Evolutionary conservation across 2,888 invertebrate species (phyloP), one percentile per base, ranked within the genome.

Genomic region (Polietes domitor): DNA sequence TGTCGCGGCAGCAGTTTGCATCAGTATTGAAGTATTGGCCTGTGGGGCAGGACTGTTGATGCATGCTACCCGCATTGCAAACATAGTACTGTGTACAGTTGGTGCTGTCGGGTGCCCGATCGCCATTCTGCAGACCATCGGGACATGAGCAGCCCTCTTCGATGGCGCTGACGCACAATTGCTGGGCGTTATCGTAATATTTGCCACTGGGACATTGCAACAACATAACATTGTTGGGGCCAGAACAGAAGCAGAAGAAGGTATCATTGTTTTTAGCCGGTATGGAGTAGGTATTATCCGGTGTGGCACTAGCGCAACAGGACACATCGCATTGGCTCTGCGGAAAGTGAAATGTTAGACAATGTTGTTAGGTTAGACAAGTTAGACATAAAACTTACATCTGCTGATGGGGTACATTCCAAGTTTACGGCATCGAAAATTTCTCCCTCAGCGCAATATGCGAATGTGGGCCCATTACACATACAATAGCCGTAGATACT

Each of bases 241-340:
- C 75, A 6, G 86, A 80, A 10, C 90, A 90, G 65, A 87, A 88
- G 65, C 91, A 91, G 77, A 89, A 91, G 1, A 32, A 26, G 19
- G 32, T 10, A 12, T 10, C 58, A 28, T 87, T 86, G 77, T 86
- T 83, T 3, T 43, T 80, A 2, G 82, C 75, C 2, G 81, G 81
- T 50, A 78, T 72, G 5, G 88, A 78, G 58, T 86, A 87, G 5
- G 87, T 76, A 1, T 77, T 75, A 9, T 55, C 75, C 0, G 82
- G 47, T 15, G 82, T 79, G 0, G 81, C 77, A 21, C 47, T 47
- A 5, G 70, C 32, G 41, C 88, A 89, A n/a, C 77, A 58, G 0
- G 17, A 43, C 10, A 83, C 37, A 65, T 85, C 74, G 17, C 86
- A 87, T 1, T 72, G 71, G n/a, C 41, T 53, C 85, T 82, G 76